A percentile compares a stretch with the other conserved stretches of the same genome.
These are phyloP conservation scores for Brachyptera putata DNA, from an alignment of 2,888 invertebrate species.

Conservation along the genomic window DNA sequence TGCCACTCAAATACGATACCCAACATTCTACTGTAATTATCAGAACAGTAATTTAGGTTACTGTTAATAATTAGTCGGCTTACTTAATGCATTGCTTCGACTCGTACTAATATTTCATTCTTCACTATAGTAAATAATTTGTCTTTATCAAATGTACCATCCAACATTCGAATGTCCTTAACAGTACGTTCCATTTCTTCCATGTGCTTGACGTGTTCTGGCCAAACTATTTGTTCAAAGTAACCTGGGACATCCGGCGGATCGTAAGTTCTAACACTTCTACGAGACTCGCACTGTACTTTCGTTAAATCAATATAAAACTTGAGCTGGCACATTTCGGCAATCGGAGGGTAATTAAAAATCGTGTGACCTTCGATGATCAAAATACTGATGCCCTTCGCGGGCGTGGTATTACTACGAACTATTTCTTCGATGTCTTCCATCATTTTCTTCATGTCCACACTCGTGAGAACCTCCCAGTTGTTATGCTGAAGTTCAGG, in stretches of 20 bases:
- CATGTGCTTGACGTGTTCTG: slow-evolving; percentile 64
- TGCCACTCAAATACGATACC: no score
- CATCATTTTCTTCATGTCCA: slow-evolving; percentile 70
- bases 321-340: slow-evolving; percentile 63
- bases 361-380: slow-evolving; percentile 75
- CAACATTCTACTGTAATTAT: no score
- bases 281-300: slow-evolving; percentile 62
- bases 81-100: no score
- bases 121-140: no score
- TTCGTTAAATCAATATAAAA: slow-evolving; percentile 69
- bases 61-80: no score
- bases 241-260: slow-evolving; percentile 86
- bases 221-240: slow-evolving; percentile 88
- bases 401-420: slow-evolving; percentile 25
- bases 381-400: slow-evolving; percentile 45
- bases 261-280: slow-evolving; percentile 63
- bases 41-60: no score
- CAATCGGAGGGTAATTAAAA: slow-evolving; percentile 63
- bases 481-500: slow-evolving; percentile 66
- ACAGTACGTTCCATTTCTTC: slow-evolving; percentile 39
- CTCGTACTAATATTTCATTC: no score
- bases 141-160: neutral
- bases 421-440: slow-evolving; percentile 49
- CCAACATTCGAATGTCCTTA: neutral
- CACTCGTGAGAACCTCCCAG: slow-evolving; percentile 65